A percentile compares a stretch with the other conserved stretches of the same genome.
These are phyloP conservation scores for Tragulus kanchil DNA, from an alignment of 2,113 vertebrate species.

Conservation along the genomic window DNA sequence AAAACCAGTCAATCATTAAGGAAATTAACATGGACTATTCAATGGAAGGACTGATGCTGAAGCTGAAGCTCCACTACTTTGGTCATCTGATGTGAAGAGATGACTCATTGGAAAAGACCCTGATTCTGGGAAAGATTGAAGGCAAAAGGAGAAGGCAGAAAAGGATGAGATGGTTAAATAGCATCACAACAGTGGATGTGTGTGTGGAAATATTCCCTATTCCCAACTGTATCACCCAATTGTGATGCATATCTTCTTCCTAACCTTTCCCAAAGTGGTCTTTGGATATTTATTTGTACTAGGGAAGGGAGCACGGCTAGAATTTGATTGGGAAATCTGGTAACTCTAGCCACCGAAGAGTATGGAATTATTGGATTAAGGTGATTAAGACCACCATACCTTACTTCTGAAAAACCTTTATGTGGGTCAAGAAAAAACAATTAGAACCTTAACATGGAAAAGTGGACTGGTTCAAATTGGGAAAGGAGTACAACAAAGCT, in stretches of 20 bases:
- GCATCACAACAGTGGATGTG: no score
- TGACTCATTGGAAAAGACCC: no score
- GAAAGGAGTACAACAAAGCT: background rate
- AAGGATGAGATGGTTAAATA: no score
- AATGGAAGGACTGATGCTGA: no score
- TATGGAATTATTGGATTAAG: background rate
- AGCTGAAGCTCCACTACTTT: no score
- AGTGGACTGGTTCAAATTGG: background rate
- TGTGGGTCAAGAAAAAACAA: background rate
- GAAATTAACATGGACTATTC: no score
- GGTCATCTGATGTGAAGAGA: no score
- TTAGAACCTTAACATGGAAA: background rate
- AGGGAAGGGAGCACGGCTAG: background rate
- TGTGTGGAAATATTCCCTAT: background rate
- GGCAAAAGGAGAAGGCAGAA: no score
- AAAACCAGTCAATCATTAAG: no score
- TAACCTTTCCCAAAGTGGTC: background rate
- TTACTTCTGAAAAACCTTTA: background rate
- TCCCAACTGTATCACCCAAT: rapidly evolving
- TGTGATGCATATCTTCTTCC: background rate
- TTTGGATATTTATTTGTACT: background rate
- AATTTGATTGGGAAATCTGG: background rate
- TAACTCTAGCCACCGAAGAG: background rate
- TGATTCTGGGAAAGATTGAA: no score
- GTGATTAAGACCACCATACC: background rate